phyloP scores from a whole-genome alignment of 1,140 invertebrate genomes.

The Reticulitermes speratus region DNA sequence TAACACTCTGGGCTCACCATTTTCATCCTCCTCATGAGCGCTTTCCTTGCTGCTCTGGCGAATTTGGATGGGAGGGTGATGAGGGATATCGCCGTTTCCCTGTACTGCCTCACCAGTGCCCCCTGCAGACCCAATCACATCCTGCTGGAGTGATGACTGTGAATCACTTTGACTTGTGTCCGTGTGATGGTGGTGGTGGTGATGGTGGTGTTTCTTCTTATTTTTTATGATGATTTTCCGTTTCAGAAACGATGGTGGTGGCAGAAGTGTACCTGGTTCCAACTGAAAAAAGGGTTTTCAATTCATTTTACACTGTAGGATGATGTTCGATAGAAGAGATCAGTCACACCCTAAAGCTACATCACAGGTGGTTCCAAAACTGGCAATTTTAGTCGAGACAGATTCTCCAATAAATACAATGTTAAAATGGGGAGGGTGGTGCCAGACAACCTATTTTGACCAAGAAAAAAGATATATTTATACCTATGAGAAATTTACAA shows the following conservation, averaged over 20 bases:
- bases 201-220: slow-evolving; percentile 89
- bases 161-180: slow-evolving; percentile 48
- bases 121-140: slow-evolving; percentile 43
- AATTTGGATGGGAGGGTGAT: slow-evolving; percentile 58
- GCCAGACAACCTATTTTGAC: too few species aligned
- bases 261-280: slow-evolving; percentile 75
- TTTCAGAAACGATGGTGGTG: slow-evolving; percentile 80
- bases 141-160: slow-evolving; percentile 42
- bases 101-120: slow-evolving; percentile 40
- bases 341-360: too few species aligned
- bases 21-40: slow-evolving; percentile 54
- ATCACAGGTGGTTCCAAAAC: too few species aligned
- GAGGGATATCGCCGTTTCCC: slow-evolving; percentile 61
- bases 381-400: too few species aligned
- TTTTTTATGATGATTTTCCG: slow-evolving; percentile 98
- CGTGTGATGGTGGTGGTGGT: slow-evolving; percentile 55
- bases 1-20: slow-evolving; percentile 40
- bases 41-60: slow-evolving; percentile 65
- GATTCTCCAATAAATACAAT: too few species aligned
- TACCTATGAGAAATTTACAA: too few species aligned
- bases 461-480: too few species aligned
- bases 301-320: neutral
- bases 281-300: slow-evolving; percentile 52
- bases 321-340: too few species aligned
- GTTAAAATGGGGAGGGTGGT: too few species aligned